These are phyloP conservation scores for Andrena minutula DNA, from an alignment of 2,888 invertebrate species.

Conservation along the genomic window DNA sequence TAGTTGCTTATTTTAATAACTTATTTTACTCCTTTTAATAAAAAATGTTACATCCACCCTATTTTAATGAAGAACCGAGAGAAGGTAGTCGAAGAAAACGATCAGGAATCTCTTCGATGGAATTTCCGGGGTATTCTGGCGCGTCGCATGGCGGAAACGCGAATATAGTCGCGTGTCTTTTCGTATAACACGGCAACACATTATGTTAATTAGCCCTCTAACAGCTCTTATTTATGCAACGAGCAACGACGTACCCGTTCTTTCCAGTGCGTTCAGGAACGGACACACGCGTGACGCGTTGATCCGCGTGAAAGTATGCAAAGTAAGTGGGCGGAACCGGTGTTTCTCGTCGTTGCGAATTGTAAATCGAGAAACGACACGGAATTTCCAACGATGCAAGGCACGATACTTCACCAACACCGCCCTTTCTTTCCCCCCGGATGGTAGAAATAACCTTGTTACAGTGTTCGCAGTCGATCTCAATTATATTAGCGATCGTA, in stretches of 20 bases:
- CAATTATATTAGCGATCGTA: constrained; percentile 32
- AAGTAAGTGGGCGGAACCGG: constrained; percentile 2
- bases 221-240: constrained; percentile 67
- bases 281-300: constrained; percentile 26
- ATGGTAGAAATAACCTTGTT: constrained; percentile 14
- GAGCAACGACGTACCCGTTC: constrained; percentile 49
- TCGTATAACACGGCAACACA: constrained; percentile 57
- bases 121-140: constrained; percentile 30
- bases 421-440: not conserved
- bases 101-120: not conserved
- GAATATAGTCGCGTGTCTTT: constrained; percentile 68
- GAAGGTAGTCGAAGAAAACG: constrained; percentile 2
- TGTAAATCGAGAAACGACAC: constrained; percentile 18
- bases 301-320: constrained; percentile 33
- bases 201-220: constrained; percentile 74
- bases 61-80: not conserved
- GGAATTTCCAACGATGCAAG: constrained; percentile 19
- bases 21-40: too few relatives aligned
- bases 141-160: constrained; percentile 29
- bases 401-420: not conserved
- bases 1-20: too few relatives aligned
- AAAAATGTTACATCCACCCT: too few relatives aligned
- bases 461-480: constrained; percentile 21
- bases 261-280: constrained; percentile 12
- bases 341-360: constrained; percentile 5